These are phyloP conservation scores for Porites cylindrica DNA, from an alignment of 92 coral and sea anemone genomes.

Conservation along the genomic window DNA sequence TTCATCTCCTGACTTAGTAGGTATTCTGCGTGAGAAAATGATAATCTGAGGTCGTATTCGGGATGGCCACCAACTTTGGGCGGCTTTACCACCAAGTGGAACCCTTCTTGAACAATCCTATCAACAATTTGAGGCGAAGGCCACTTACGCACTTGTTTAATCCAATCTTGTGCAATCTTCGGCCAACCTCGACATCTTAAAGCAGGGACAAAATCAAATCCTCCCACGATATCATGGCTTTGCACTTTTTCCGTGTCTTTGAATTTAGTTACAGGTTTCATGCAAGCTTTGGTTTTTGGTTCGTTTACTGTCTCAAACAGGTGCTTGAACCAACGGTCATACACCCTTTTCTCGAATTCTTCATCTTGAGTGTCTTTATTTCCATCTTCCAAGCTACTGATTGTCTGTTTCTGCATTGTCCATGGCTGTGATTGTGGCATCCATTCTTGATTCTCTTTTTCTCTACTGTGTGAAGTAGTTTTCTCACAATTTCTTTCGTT, in stretches of 20 bases:
- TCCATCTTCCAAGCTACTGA: neutral
- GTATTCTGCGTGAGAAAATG: constrained; percentile 84
- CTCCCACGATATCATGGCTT: neutral
- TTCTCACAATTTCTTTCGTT: neutral
- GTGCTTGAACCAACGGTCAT: neutral
- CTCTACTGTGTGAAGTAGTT: neutral
- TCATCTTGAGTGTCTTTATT: neutral
- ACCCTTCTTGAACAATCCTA: constrained; percentile 58
- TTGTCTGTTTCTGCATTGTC: neutral
- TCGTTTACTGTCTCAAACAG: neutral
- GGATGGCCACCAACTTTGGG: constrained; percentile 49
- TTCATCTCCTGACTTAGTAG: constrained; percentile 67
- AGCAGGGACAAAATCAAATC: constrained; percentile 79
- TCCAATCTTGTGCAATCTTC: constrained; percentile 66
- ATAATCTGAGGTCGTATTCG: constrained; percentile 73
- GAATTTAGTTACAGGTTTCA: neutral
- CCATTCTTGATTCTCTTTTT: neutral
- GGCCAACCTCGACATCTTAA: constrained; percentile 81
- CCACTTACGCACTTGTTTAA: constrained; percentile 75
- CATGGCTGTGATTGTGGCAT: neutral
- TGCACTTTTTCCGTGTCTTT: neutral
- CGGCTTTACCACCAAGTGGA: constrained; percentile 77
- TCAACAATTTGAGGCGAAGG: constrained; percentile 59
- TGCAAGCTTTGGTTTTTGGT: neutral
- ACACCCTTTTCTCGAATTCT: neutral